Evolutionary conservation across 2,888 invertebrate species (phyloP), one percentile per base, ranked within the genome.

Genomic region (Aleiodes testaceus): DNA sequence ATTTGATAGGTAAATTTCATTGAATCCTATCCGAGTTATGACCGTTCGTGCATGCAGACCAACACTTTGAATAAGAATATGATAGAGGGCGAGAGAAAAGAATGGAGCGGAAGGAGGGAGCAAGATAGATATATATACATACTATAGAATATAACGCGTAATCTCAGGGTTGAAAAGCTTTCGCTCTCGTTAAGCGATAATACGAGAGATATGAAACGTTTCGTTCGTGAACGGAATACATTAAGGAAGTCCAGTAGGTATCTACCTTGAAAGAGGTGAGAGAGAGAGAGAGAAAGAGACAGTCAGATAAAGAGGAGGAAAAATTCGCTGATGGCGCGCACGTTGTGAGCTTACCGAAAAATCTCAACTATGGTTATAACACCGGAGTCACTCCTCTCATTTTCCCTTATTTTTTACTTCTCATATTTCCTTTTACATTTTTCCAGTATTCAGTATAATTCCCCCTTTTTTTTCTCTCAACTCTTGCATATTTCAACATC

Each of bases 151-250:
- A 63, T 63, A 45, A 26, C 20, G 63, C 45, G 63, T 63, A 63
- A 63, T 63, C 63, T 63, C 47, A 18, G 63, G 44, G 63, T 45
- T 45, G 64, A 22, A 65, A 55, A 64, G 53, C 65, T 66, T 55
- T 70, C 63, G 45, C 59, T 66, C 59, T 70, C 66, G 59, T 70
- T 70, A 70, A 59, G 44, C 66, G 66, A 70, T 70, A 66, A 70
- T 70, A 59, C 16, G 50, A 52, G 61, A 70, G 47, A 66, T 70
- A 70, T 70, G 66, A 66, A 66, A 66, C 55, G 59, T 66, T 70
- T 70, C 59, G 59, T 59, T 49, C 66, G 61, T 70, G 66, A 30
- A 16, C 42, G 59, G 70, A 70, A 66, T 70, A 70, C 63, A 63
- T 70, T 59, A 59, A 66, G 50, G 42, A 66, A 47, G 36, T 66